Evolutionary conservation across 2,113 vertebrate species (phyloP), one percentile per base, ranked within the genome.

Genomic region (Reinhardtius hippoglossoides): DNA sequence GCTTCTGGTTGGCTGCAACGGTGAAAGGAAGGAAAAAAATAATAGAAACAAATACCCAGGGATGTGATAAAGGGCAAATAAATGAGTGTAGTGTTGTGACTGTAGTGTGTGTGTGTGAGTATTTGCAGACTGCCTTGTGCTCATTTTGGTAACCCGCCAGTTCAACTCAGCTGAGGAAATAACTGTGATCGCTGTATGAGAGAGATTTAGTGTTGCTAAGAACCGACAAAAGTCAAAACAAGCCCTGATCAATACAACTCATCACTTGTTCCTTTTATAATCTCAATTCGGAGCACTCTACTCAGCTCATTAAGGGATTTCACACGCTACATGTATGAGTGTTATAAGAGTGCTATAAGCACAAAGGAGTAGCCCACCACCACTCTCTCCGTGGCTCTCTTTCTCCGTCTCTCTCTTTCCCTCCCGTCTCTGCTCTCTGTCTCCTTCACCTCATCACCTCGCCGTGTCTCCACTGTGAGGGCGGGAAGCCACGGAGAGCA

Each of bases 381-480:
- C 62, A 9, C 75, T 77, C 73, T 64, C 73, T 76, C 71, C 46
- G 67, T 77, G 80, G 58, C 65, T 79, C 74, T 56, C 63, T 24
- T 35, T 80, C 68, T 48, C 56, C 63, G 61, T 37, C 67, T 63
- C 48, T 20, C 55, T 16, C 14, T 14, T 5, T 55, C 50, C 62
- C 70, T 44, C 55, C 23, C 9, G 48, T 63, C 82, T 89, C 90
- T 94, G 92, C 66, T 83, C 84, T 92, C 76, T 75, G 85, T 93
- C 93, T 93, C 76, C 69, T 86, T 90, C 93, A 93, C 92, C 92
- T 94, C 91, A 92, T 92, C 88, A 87, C 87, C 91, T 75, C 82
- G 67, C 61, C 27, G 79, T 76, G 81, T 88, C 82, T 88, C 75
- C 85, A 75, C 85, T 18, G 59, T 31, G 56, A 73, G 80, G 72